Conservation (phyloP, 2,888 invertebrate genomes). For the Lepidochrysops patricia region DNA sequence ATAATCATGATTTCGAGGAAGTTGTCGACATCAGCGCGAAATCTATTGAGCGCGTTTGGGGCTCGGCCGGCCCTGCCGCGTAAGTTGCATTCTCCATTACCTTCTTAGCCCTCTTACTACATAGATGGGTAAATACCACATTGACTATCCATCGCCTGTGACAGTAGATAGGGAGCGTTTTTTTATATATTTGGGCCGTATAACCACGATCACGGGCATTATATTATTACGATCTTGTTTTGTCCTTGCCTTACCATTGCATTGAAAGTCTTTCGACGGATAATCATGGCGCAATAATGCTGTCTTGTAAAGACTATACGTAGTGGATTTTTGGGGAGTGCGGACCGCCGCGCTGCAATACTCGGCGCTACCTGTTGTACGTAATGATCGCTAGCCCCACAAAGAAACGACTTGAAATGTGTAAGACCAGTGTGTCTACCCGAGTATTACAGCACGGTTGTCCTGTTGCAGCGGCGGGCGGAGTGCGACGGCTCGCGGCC, state of each 20-base stretch:
- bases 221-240: too few relatives aligned
- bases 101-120: too few relatives aligned
- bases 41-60: background rate
- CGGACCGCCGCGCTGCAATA: conserved; percentile 1
- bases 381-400: background rate
- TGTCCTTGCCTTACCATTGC: too few relatives aligned
- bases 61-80: background rate
- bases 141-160: too few relatives aligned
- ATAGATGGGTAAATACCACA: background rate
- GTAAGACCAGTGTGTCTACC: conserved; percentile 16
- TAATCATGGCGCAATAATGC: too few relatives aligned
- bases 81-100: background rate
- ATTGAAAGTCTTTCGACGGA: too few relatives aligned
- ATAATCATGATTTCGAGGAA: background rate
- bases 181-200: too few relatives aligned
- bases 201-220: too few relatives aligned
- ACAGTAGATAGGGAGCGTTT: too few relatives aligned
- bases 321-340: too few relatives aligned
- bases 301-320: too few relatives aligned
- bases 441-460: conserved; percentile 60
- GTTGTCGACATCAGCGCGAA: background rate
- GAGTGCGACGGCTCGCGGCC: conserved; percentile 60
- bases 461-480: conserved; percentile 50
- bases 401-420: background rate
- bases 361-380: background rate